Percentiles rank a stretch among this genome's conserved stretches.
These are phyloP conservation scores for Camponotus fellah DNA, from an alignment of 2,888 invertebrate species.

Conservation along the genomic window DNA sequence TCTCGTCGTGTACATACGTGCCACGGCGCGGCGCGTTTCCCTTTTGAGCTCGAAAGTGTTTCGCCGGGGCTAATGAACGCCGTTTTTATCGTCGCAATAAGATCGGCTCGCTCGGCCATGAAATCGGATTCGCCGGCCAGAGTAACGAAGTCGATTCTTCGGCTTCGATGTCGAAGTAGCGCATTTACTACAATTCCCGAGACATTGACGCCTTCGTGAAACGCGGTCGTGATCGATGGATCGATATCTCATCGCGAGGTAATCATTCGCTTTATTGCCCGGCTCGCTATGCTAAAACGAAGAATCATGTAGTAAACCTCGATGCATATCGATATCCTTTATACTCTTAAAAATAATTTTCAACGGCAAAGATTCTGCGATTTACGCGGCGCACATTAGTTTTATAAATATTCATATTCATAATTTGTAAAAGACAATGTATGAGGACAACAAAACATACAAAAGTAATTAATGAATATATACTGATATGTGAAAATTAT, in stretches of 20 bases:
- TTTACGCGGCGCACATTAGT: too few relatives aligned
- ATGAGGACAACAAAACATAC: too few relatives aligned
- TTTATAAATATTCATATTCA: too few relatives aligned
- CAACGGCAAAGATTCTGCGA: not conserved
- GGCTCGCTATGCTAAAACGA: constrained; percentile 9
- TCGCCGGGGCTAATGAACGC: constrained; percentile 43
- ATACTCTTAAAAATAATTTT: not conserved
- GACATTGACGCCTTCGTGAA: constrained; percentile 47
- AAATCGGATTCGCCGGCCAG: constrained; percentile 46
- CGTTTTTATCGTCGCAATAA: constrained; percentile 52
- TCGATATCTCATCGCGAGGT: constrained; percentile 48
- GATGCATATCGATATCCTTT: not conserved
- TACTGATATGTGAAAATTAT: too few relatives aligned
- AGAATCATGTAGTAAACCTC: not conserved
- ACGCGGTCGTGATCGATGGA: constrained; percentile 47
- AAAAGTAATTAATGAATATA: too few relatives aligned
- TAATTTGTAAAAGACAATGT: too few relatives aligned
- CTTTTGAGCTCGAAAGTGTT: constrained; percentile 48
- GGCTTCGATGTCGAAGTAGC: constrained; percentile 43
- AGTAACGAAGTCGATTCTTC: constrained; percentile 55
- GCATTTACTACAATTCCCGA: constrained; percentile 54
- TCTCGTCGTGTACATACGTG: constrained; percentile 32
- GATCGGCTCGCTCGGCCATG: constrained; percentile 43
- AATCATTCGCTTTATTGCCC: constrained; percentile 40
- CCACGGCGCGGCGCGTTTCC: constrained; percentile 38